Evolutionary conservation across 2,888 invertebrate species (phyloP), one percentile per base, ranked within the genome.

Genomic region (Folsomia candida): DNA sequence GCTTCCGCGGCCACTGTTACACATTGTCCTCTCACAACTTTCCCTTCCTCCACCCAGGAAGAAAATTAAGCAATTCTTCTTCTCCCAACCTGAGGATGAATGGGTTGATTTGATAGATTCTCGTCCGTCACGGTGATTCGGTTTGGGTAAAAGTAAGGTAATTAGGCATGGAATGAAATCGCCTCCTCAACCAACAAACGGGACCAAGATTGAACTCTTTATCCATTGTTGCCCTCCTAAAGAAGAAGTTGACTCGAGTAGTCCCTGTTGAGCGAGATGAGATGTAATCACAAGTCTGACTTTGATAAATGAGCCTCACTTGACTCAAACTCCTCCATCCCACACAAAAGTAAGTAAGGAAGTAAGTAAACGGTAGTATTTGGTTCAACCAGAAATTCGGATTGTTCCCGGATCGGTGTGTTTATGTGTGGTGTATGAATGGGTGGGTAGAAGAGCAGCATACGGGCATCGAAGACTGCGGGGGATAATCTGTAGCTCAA

Each of bases 231-330:
- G 37, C 37, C 37, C 37, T n/a, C n/a, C n/a, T n/a, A n/a, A n/a
- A n/a, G n/a, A n/a, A n/a, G n/a, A n/a, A 37, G 37, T 37, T 37
- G 6, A 4, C 4, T 37, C 37, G 14, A 37, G 6, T 14, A 37
- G 4, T 37, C 37, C 37, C 37, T 37, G 37, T 37, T 67, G 73
- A 78, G 80, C 77, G 60, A 67, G 60, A 60, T 27, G 6, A 29
- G 47, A 58, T 37, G 29, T 22, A 24, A 63, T 51, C 14, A 51
- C 20, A 54, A 54, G n/a, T 18, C 54, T 54, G 54, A 54, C 54
- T 54, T 54, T 54, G 54, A 54, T 54, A 54, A 54, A 54, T 54
- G 54, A 22, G 22, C 54, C 54, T n/a, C n/a, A 54, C 54, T 54
- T n/a, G 37, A 37, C 37, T 14, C 37, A 14, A 37, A 4, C 14